Evolutionary conservation across 2,113 vertebrate species (phyloP).

Genomic region (Erpornis zantholeuca): DNA sequence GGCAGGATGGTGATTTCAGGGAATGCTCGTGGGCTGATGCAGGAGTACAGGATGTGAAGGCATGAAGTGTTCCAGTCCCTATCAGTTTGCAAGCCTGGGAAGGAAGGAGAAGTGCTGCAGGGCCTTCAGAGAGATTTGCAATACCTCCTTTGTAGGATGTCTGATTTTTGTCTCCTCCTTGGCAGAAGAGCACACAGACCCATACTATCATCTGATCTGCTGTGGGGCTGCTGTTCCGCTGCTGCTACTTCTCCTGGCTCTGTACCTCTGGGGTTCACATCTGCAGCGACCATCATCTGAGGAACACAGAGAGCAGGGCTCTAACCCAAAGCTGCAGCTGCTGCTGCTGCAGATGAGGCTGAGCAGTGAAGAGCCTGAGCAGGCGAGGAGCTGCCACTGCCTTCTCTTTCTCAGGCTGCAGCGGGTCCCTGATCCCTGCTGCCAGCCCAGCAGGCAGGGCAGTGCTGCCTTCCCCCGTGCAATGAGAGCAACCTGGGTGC

Average conservation of each 20-base stretch:
- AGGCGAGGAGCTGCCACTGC: not conserved
- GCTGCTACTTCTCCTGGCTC: not conserved
- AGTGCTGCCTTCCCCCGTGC: rapidly evolving
- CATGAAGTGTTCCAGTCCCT: not conserved
- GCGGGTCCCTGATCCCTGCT: not conserved
- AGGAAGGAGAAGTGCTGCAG: not conserved
- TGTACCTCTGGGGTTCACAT: not conserved
- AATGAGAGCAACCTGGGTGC: not conserved
- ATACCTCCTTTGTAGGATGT: not conserved
- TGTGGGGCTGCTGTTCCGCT: not conserved
- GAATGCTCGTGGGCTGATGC: not conserved
- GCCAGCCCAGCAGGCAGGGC: not conserved
- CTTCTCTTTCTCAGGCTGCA: not conserved
- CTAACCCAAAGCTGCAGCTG: not conserved
- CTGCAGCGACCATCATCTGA: not conserved
- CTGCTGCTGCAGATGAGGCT: not conserved
- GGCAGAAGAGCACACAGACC: not conserved
- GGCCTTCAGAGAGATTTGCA: not conserved
- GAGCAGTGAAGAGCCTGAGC: not conserved
- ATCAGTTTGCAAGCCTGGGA: not conserved
- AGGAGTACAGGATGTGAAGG: not conserved
- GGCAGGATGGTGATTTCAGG: not conserved
- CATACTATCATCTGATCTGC: not conserved
- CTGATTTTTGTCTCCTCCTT: not conserved
- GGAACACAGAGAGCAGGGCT: not conserved